Evolutionary conservation across 2,888 invertebrate genomes (phyloP).

Genomic region (Ischnura elegans): DNA sequence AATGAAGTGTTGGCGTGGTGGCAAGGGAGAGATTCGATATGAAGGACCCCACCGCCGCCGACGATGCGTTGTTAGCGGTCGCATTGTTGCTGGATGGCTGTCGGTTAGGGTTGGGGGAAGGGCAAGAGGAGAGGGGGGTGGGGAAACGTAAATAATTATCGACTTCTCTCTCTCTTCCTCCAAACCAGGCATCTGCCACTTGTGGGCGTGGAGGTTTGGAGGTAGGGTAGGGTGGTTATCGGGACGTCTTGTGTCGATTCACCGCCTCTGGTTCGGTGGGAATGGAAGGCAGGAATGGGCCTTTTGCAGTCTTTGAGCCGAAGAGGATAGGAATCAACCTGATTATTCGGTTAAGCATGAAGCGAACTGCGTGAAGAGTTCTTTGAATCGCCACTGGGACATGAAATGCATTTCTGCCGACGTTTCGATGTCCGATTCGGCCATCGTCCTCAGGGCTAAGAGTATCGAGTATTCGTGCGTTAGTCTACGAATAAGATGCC

Average conservation of each 20-base stretch:
- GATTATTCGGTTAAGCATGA: background rate
- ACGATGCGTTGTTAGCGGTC: slow-evolving; percentile 12
- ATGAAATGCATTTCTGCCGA: too few species aligned
- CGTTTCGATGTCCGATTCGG: too few species aligned
- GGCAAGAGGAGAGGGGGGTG: background rate
- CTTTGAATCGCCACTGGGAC: too few species aligned
- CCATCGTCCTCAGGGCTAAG: too few species aligned
- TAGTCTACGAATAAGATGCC: too few species aligned
- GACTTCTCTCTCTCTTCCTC: slow-evolving; percentile 9
- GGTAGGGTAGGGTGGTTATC: background rate
- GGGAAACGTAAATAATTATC: slow-evolving; percentile 58
- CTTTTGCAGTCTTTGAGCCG: background rate
- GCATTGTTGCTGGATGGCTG: slow-evolving; percentile 11
- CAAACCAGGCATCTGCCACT: slow-evolving; percentile 35
- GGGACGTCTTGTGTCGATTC: slow-evolving; percentile 12
- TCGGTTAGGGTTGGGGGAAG: background rate
- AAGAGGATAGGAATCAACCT: background rate
- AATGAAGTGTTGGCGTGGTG: background rate
- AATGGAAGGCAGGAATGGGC: background rate
- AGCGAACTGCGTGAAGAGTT: background rate
- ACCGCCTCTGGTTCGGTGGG: background rate
- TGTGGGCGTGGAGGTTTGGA: background rate
- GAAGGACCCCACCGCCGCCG: background rate
- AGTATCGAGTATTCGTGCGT: too few species aligned
- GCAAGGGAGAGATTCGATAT: background rate